Conservation (phyloP, 1,140 invertebrate genomes). For the Dendroctonus ponderosae region DNA sequence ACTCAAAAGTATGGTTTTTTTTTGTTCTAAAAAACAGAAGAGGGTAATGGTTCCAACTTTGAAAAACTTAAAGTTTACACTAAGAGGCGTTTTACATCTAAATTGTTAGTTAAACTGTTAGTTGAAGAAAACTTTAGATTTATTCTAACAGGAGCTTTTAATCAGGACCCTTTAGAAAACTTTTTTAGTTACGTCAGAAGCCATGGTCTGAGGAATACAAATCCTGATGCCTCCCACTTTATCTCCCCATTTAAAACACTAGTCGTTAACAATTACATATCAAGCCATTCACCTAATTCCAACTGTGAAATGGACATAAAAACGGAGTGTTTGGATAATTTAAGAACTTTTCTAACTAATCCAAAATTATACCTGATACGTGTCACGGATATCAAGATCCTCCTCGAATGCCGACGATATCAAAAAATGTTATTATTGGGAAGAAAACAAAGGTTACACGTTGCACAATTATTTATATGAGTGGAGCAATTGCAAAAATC, state of each 20-base stretch:
- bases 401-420: neutral
- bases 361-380: slow-evolving; percentile 3
- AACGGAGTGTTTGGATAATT: slow-evolving; percentile 11
- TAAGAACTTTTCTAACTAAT: slow-evolving; percentile 15
- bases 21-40: slow-evolving; percentile 24
- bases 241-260: slow-evolving; percentile 13
- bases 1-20: slow-evolving; percentile 40
- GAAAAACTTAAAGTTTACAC: slow-evolving; percentile 42
- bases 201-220: slow-evolving; percentile 13
- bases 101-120: neutral
- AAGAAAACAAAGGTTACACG: slow-evolving; percentile 7
- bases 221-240: slow-evolving; percentile 4
- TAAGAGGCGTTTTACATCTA: slow-evolving; percentile 41
- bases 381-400: too few relatives aligned
- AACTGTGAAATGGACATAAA: slow-evolving; percentile 7
- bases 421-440: neutral
- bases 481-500: slow-evolving; percentile 13
- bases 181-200: slow-evolving; percentile 44
- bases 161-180: slow-evolving; percentile 44
- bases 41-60: slow-evolving; percentile 39
- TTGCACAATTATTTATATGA: slow-evolving; percentile 13
- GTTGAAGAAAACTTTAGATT: slow-evolving; percentile 11
- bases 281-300: slow-evolving; percentile 11
- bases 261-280: slow-evolving; percentile 17
- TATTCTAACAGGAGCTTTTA: slow-evolving; percentile 28